Evolutionary conservation across 2,888 invertebrate genomes (phyloP).

Genomic region (Hedychridium roseum): DNA sequence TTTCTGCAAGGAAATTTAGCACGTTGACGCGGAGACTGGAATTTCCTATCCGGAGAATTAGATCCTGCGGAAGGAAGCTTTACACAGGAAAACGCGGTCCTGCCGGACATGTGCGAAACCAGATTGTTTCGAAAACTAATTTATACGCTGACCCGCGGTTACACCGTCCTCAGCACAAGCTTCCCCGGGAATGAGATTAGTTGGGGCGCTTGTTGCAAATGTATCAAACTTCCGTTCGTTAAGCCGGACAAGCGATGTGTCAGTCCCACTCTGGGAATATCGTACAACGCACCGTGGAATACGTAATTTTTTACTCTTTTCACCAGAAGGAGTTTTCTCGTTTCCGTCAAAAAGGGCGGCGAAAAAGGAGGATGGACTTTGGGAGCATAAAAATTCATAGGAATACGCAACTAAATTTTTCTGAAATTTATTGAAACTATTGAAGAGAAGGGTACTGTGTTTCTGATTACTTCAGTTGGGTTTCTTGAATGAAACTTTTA

Average conservation of each 20-base stretch:
- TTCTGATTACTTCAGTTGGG: too few species aligned
- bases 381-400: too few species aligned
- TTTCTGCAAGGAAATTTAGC: too few species aligned
- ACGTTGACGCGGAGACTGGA: too few species aligned
- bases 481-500: too few species aligned
- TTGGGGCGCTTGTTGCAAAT: slow-evolving; percentile 43
- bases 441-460: too few species aligned
- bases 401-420: too few species aligned
- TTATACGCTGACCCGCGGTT: slow-evolving; percentile 30
- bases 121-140: slow-evolving; percentile 40
- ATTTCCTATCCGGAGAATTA: too few species aligned
- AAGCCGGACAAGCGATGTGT: slow-evolving; percentile 14
- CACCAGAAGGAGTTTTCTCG: slow-evolving; percentile 1
- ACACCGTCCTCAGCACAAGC: slow-evolving; percentile 43
- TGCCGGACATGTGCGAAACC: slow-evolving; percentile 28
- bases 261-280: background rate
- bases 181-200: slow-evolving; percentile 50
- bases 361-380: too few species aligned
- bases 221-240: slow-evolving; percentile 25
- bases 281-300: slow-evolving; percentile 1
- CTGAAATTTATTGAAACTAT: too few species aligned
- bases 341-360: background rate
- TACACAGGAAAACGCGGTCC: too few species aligned
- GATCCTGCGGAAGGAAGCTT: too few species aligned
- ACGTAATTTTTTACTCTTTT: slow-evolving; percentile 30